Evolutionary conservation across 2,797 vertebrate species (phyloP), one percentile per base, ranked within the genome.

Genomic region (Perodicticus potto): DNA sequence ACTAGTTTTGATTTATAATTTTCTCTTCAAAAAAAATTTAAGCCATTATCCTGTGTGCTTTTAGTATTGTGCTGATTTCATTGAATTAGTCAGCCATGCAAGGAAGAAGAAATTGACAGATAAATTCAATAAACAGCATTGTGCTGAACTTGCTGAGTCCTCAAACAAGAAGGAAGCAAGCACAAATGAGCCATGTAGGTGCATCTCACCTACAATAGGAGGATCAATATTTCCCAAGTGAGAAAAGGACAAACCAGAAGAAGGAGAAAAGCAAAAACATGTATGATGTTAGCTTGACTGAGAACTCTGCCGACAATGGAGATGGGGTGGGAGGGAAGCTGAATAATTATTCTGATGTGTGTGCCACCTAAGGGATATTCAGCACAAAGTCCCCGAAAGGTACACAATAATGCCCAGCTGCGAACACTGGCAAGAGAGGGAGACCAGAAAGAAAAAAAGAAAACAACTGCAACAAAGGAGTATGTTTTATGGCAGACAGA

Each of bases 81-180:
- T 1, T 80, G 76, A 96, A 86, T 86, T 72, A 89, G 74, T 88
- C 91, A 94, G 37, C 77, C 93, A 90, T 57, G 91, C 83, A 92
- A 92, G 74, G 76, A 89, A 84, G 83, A 69, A 90, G 67, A 83
- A 94, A 95, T 29, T 92, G 95, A 85, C 95, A 82, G 94, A 81
- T 91, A 80, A 89, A 84, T 69, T 94, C 93, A 96, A 96, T 97
- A 96, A 89, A 83, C 1, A 89, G 65, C 40, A 80, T 91, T 83
- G 72, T 73, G 91, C 65, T 69, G 34, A 80, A 96, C 23, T 89
- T 89, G 85, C 94, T 89, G 86, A 86, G 80, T 92, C 37, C 78
- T 86, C 40, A 82, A 67, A 94, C n/a, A 89, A 93, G 88, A 82
- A 91, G 89, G 70, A 91, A 89, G 80, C 14, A 76, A 92, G 82